Conservation (phyloP, 2,113 vertebrate genomes). For the Psophia crepitans region DNA sequence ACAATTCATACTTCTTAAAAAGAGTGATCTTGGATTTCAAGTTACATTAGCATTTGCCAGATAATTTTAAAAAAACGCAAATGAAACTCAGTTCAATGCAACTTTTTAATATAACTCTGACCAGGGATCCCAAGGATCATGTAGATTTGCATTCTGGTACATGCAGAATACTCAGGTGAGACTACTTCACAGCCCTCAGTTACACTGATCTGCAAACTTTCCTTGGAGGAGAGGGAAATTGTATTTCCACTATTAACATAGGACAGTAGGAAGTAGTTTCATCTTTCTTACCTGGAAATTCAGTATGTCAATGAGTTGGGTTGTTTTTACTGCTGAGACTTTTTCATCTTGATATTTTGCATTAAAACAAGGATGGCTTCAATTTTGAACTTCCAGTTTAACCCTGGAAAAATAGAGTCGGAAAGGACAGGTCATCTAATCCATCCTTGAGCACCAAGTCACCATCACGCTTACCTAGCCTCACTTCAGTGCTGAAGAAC, state of each 20-base stretch:
- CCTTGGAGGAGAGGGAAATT: not conserved
- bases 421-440: not conserved
- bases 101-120: not conserved
- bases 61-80: not conserved
- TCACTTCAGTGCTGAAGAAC: not conserved
- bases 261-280: not conserved
- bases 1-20: not conserved
- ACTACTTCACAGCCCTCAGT: not conserved
- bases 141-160: not conserved
- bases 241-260: not conserved
- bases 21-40: not conserved
- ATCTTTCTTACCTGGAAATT: not conserved
- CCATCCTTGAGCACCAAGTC: not conserved
- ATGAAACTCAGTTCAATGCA: not conserved
- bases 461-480: not conserved
- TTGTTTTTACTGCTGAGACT: not conserved
- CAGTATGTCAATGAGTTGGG: not conserved
- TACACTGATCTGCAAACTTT: not conserved
- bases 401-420: not conserved
- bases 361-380: not conserved
- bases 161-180: not conserved
- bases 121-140: not conserved
- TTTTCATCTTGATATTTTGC: not conserved
- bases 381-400: not conserved
- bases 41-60: not conserved